Percentiles rank a stretch among this genome's conserved stretches.
Conservation (phyloP, 2,888 invertebrate genomes). For the Salpingus planirostris region DNA sequence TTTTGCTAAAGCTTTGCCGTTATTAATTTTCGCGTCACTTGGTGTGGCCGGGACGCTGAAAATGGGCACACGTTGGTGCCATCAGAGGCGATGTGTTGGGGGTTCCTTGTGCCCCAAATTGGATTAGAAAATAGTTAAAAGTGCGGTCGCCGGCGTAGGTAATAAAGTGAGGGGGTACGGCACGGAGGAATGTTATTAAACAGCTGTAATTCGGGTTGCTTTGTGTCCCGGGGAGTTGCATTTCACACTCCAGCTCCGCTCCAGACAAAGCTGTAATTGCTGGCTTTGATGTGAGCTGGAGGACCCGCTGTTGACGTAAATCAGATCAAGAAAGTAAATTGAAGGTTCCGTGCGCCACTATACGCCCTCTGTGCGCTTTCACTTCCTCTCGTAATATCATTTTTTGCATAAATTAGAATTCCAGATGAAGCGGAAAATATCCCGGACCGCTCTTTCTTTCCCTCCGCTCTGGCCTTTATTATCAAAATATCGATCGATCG, state of each 20-base stretch:
- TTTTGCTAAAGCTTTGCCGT: too few species aligned
- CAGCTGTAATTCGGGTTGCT: constrained; percentile 26
- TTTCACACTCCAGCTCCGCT: constrained; percentile 30
- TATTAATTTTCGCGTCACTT: too few species aligned
- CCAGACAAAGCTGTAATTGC: constrained; percentile 30
- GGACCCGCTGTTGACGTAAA: constrained; percentile 26
- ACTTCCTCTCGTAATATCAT: constrained; percentile 1
- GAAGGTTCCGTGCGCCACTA: constrained; percentile 14
- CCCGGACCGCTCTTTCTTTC: not conserved
- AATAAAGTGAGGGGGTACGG: constrained; percentile 11
- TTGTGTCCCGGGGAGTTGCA: constrained; percentile 27
- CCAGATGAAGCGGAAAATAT: not conserved
- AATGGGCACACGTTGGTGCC: too few species aligned
- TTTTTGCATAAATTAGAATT: constrained; percentile 5
- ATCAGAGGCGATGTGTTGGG: too few species aligned
- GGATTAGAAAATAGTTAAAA: constrained; percentile 10
- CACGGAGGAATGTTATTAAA: constrained; percentile 24
- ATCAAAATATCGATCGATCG: too few species aligned
- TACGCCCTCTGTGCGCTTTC: too few species aligned
- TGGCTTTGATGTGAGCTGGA: constrained; percentile 29
- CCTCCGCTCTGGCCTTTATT: too few species aligned
- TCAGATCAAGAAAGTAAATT: constrained; percentile 32
- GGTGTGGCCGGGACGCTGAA: too few species aligned
- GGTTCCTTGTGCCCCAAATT: constrained; percentile 5
- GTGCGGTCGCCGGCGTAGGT: constrained; percentile 6